Conservation (phyloP, 2,888 invertebrate genomes). For the Lepidochitona cinerea region DNA sequence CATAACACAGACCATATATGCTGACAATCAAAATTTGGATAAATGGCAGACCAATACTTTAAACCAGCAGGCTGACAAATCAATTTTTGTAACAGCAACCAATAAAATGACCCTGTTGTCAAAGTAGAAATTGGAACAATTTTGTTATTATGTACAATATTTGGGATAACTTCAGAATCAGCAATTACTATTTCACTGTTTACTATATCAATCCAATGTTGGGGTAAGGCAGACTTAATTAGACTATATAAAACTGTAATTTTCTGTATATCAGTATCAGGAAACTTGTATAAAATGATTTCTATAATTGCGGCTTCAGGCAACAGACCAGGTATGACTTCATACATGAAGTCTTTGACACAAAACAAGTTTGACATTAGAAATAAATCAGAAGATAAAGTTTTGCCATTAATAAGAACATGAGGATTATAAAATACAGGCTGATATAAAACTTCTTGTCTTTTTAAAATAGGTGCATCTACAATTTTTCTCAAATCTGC, state of each 20-base stretch:
- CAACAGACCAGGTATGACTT: not conserved
- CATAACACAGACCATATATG: too few species aligned
- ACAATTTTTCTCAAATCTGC: not conserved
- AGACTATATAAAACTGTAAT: not conserved
- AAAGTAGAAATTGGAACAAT: too few species aligned
- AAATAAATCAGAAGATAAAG: not conserved
- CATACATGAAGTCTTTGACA: not conserved
- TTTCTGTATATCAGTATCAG: not conserved
- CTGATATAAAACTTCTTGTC: not conserved
- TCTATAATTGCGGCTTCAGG: not conserved
- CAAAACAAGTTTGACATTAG: not conserved
- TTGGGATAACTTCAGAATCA: too few species aligned
- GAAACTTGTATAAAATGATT: not conserved
- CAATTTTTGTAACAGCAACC: too few species aligned
- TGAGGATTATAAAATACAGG: not conserved
- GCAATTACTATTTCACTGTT: too few species aligned
- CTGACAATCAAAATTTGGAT: too few species aligned
- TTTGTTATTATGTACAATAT: too few species aligned
- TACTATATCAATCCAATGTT: too few species aligned
- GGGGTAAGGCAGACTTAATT: not conserved
- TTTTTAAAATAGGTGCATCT: not conserved
- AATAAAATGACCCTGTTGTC: too few species aligned
- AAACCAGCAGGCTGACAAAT: too few species aligned
- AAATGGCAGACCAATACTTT: too few species aligned
- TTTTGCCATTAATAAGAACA: not conserved